phyloP scores from a whole-genome alignment of 2,888 invertebrate genomes.

The Drosophila colorata region DNA sequence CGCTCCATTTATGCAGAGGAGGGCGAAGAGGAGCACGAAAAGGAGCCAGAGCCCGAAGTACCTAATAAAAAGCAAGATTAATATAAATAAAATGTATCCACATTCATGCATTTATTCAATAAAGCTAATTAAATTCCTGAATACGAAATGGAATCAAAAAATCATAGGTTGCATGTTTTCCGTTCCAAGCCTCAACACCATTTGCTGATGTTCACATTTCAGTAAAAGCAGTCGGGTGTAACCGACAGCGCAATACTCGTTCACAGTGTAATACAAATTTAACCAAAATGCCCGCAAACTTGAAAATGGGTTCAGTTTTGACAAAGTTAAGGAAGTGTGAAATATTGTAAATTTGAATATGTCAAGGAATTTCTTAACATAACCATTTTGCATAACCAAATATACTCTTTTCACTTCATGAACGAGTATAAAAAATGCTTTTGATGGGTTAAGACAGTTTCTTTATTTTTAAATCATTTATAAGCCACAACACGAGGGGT shows the following conservation, averaged over 20 bases:
- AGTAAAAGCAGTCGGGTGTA: too few species aligned
- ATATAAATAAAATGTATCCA: conserved; percentile 18
- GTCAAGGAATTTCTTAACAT: too few species aligned
- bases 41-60: background rate
- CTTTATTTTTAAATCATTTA: conserved; percentile 50
- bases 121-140: background rate
- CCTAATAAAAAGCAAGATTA: conserved; percentile 37
- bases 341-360: too few species aligned
- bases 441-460: conserved; percentile 60
- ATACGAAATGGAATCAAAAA: conserved; percentile 17
- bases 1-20: background rate
- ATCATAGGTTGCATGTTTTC: background rate
- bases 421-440: conserved; percentile 46
- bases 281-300: too few species aligned
- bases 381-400: too few species aligned
- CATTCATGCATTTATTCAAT: background rate
- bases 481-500: conserved; percentile 33
- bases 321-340: too few species aligned
- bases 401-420: too few species aligned
- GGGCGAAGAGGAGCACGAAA: conserved; percentile 15
- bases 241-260: too few species aligned
- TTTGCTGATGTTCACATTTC: conserved; percentile 31
- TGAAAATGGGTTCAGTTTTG: too few species aligned
- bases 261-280: too few species aligned
- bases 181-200: conserved; percentile 6